A percentile compares a stretch with the other conserved stretches of the same genome.
Evolutionary conservation across 2,797 vertebrate genomes (phyloP).

Genomic region (Gila robusta): DNA sequence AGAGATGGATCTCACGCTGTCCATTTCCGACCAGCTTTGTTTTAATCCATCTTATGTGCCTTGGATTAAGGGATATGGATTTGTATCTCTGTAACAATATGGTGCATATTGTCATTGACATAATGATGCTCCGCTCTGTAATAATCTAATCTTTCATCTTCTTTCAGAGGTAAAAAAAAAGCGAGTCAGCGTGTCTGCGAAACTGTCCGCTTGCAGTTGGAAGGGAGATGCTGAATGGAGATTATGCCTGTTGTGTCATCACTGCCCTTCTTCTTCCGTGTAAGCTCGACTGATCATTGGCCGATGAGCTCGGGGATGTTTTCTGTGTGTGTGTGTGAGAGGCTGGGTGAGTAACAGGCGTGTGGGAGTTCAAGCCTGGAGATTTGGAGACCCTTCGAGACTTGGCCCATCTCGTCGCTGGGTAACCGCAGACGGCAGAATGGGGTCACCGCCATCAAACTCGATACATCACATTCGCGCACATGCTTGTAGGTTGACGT

Average conservation of each 20-base stretch:
- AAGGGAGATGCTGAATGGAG: constrained; percentile 33
- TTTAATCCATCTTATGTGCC: constrained; percentile 31
- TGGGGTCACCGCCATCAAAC: constrained; percentile 80
- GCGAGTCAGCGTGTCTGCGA: constrained; percentile 12
- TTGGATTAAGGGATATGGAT: constrained; percentile 28
- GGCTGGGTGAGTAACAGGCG: constrained; percentile 54
- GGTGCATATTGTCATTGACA: constrained; percentile 32
- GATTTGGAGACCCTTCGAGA: constrained; percentile 75
- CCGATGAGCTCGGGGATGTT: constrained; percentile 27
- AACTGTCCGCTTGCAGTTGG: neutral
- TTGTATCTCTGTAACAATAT: constrained; percentile 21
- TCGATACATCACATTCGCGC: constrained; percentile 71
- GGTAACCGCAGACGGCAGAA: constrained; percentile 81
- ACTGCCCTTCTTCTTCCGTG: neutral
- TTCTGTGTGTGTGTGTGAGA: constrained; percentile 46
- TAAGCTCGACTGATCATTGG: constrained; percentile 39
- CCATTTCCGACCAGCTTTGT: constrained; percentile 12
- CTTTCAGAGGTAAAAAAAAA: constrained; percentile 29
- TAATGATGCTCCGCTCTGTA: constrained; percentile 12
- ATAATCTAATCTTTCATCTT: constrained; percentile 19
- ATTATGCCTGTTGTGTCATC: constrained; percentile 5
- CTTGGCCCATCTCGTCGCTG: constrained; percentile 69
- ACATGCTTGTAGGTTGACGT: neutral
- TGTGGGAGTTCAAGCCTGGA: constrained; percentile 72
- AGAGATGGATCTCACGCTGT: neutral